A percentile compares a stretch with the other conserved stretches of the same genome.
phyloP scores from a whole-genome alignment of 2,113 vertebrate species.

The Crocuta crocuta region DNA sequence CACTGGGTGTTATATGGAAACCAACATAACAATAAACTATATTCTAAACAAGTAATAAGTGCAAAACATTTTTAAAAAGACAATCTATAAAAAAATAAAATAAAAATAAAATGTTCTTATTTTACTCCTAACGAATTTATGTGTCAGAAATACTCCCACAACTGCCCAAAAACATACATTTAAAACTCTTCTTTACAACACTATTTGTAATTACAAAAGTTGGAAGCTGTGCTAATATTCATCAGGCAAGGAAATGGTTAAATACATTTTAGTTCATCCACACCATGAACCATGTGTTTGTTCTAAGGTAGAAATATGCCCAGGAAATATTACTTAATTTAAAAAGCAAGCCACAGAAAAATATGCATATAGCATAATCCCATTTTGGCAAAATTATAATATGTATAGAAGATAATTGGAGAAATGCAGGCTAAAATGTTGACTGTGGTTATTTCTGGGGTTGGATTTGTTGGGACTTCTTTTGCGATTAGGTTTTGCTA shows the following conservation, averaged over 20 bases:
- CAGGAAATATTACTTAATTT: background rate
- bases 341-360: background rate
- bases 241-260: background rate
- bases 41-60: too few relatives aligned
- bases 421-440: background rate
- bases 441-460: background rate
- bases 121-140: background rate
- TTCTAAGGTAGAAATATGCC: conserved; percentile 2
- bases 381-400: background rate
- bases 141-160: background rate
- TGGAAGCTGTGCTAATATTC: background rate
- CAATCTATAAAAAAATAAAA: too few relatives aligned
- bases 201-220: conserved; percentile 8
- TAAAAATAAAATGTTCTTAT: background rate
- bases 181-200: background rate
- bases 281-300: background rate
- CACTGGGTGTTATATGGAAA: too few relatives aligned
- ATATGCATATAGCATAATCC: background rate
- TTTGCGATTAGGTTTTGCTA: background rate
- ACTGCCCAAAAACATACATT: background rate
- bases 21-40: too few relatives aligned
- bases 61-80: too few relatives aligned
- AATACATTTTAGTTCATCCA: background rate
- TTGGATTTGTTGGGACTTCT: background rate
- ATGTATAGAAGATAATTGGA: background rate